A percentile compares a stretch with the other conserved stretches of the same genome.
phyloP scores from a whole-genome alignment of 2,797 vertebrate genomes.

The Erpetoichthys calabaricus region DNA sequence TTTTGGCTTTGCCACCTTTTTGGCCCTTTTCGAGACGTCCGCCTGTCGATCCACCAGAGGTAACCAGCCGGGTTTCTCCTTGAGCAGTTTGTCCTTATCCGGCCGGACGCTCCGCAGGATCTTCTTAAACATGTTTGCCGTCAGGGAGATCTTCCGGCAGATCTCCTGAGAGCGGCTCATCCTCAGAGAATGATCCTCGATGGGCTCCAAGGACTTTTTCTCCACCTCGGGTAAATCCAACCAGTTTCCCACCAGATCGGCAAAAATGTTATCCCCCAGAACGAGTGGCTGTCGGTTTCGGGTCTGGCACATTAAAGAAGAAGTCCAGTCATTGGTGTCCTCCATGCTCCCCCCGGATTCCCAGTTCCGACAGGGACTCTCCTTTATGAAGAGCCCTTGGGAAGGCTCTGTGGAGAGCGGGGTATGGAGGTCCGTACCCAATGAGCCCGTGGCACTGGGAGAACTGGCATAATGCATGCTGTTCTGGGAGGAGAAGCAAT shows the following conservation, averaged over 20 bases:
- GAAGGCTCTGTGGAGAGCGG: neutral
- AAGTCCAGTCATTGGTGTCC: conserved; percentile 78
- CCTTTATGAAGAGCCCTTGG: conserved; percentile 10
- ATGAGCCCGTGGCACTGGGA: neutral
- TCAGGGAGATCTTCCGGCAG: conserved; percentile 76
- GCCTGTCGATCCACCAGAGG: conserved; percentile 44
- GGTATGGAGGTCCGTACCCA: conserved; percentile 22
- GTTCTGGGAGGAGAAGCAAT: neutral
- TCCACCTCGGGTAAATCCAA: conserved; percentile 78
- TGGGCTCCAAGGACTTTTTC: conserved; percentile 28
- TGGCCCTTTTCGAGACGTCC: conserved; percentile 63
- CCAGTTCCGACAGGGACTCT: conserved; percentile 50
- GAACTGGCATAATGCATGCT: rapidly evolving
- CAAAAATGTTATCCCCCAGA: conserved; percentile 84
- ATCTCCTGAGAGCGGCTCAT: conserved; percentile 68
- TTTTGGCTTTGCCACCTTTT: conserved; percentile 61
- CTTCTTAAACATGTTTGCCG: conserved; percentile 90
- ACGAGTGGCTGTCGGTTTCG: conserved; percentile 86
- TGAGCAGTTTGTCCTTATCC: conserved; percentile 77
- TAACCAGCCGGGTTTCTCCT: conserved; percentile 82
- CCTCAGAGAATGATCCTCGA: conserved; percentile 38
- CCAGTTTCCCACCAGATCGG: conserved; percentile 93
- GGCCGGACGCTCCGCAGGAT: conserved; percentile 80
- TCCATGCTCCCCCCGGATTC: conserved; percentile 50
- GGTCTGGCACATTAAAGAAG: conserved; percentile 77